A percentile compares a stretch with the other conserved stretches of the same genome.
phyloP scores from a whole-genome alignment of 1,140 invertebrate species.

The Armadillidium nasatum region DNA sequence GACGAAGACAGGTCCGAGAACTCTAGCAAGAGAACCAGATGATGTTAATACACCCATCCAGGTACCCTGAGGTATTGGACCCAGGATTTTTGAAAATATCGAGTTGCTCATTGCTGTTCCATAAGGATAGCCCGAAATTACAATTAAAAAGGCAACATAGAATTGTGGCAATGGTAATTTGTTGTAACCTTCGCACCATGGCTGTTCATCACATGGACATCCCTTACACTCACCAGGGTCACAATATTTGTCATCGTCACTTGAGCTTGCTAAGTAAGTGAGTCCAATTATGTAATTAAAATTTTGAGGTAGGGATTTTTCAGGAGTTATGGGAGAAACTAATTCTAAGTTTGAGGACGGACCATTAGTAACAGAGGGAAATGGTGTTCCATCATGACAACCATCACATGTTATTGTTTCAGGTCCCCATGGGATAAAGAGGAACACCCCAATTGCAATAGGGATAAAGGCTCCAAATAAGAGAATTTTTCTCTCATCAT shows the following conservation, averaged over 20 bases:
- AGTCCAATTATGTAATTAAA: too few species aligned
- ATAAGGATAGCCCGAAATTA: slow-evolving; percentile 26
- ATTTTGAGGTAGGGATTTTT: not conserved
- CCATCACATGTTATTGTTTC: not conserved
- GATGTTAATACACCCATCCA: slow-evolving; percentile 41
- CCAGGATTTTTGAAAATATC: slow-evolving; percentile 33
- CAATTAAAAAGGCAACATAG: slow-evolving; percentile 29
- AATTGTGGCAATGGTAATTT: slow-evolving; percentile 26
- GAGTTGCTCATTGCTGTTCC: slow-evolving; percentile 16
- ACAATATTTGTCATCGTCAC: not conserved
- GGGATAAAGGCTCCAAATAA: slow-evolving; percentile 22
- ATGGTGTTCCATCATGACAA: not conserved
- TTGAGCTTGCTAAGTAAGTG: slow-evolving; percentile 10
- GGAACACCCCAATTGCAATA: slow-evolving; percentile 21
- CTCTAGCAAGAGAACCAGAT: slow-evolving; percentile 36
- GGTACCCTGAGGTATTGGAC: slow-evolving; percentile 34
- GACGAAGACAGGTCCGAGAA: slow-evolving; percentile 38
- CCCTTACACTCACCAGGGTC: not conserved
- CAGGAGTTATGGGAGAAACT: not conserved
- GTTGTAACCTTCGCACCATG: slow-evolving; percentile 27
- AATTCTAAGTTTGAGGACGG: too few species aligned
- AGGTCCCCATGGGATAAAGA: slow-evolving; percentile 24
- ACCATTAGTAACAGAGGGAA: not conserved
- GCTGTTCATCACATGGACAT: slow-evolving; percentile 22
- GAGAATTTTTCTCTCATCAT: slow-evolving; percentile 30